Base-by-base conservation (phyloP, 1,140 invertebrate species). In the Drosophila funebris region DNA sequence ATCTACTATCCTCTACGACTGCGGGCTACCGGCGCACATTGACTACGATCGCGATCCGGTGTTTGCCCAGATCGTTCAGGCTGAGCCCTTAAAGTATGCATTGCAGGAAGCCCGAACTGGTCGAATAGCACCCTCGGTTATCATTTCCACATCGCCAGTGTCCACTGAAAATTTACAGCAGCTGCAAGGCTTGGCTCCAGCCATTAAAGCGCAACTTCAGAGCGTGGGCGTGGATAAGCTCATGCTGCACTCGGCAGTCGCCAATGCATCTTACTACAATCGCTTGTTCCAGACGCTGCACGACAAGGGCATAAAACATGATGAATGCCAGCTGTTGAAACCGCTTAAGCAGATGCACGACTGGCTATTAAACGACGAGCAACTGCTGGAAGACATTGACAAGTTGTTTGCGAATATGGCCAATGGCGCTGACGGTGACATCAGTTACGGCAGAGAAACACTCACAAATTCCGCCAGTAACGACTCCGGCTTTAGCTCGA, bases 201-300 rank as follows among this genome's bases (percentile, higher is more conserved):
- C 91, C 29, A 93, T 92, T 0, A 93, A 93, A 76, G 92, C 93
- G 14, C 94, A 94, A 73, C 80, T 94, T 0, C 91, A 93, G 39
- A 75, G 91, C 0, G 93, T 94, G 89, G 92, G 90, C 3, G 92
- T 94, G 7, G 93, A 94, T 70, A 93, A 91, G 18, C 92, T 93
- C 56, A 91, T 93, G 77, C 92, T 94, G 11, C 93, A 94, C 58
- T 94, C 93, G 76, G 93, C 93, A 0, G 93, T 94, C 3, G 92
- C 93, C 78, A 93, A 94, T 83, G 93, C 92, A 0, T 93, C 93
- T 0, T 92, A 93, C 13, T 94, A 94, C 73, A 93, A 94, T 41
- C 93, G 93, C 63, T 76, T 94, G 1, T 92, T 94, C 37, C 93
- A 93, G 43, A 92, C 93, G 63, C 84, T 94, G 0, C 92, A 91